Base-by-base conservation (phyloP, 2,113 vertebrate genomes). In the Illadopsis cleaveri region DNA sequence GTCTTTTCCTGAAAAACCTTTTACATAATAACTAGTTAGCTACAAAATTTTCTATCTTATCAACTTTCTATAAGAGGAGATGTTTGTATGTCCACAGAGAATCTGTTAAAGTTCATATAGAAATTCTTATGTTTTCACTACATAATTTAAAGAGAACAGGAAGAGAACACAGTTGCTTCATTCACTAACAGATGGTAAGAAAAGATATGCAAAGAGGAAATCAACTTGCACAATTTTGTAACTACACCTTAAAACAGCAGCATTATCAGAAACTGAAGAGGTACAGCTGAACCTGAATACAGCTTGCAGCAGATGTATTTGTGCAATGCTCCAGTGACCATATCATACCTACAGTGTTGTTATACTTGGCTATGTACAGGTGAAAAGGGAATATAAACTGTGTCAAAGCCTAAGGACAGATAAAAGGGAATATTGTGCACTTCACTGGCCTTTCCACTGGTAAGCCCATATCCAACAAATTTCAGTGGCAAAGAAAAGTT, bases 1-100 rank as follows among this genome's bases (percentile, higher is more conserved):
- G 12, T 28, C 68, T 58, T 86, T 86, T 83, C 11, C 31, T 45
- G n/a, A 75, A 82, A 86, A 61, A 5, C 0, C 5, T 53, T 76
- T 68, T 50, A 68, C 33, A 53, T 18, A 72, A 45, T 42, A 89
- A 66, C 30, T 61, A 56, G 54, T 89, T 82, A 94, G 82, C 89
- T 88, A 86, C 61, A 94, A 87, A 84, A 83, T 91, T 78, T 97
- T 68, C 68, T 93, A 80, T 66, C 70, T 93, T 58, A 44, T 24
- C 86, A 23, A 33, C 75, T 91, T 96, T 86, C 68, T 95, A 47
- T 68, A 96, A 94, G 64, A 88, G 61, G 60, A 95, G 42, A 92
- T 78, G 10, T 94, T 94, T 86, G 86, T 57, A 82, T 45, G 7
- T 73, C 68, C 90, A 92, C 82, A 93, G 79, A 93, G 92, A 86